These are phyloP conservation scores for Esox lucius DNA, from an alignment of 2,797 vertebrate genomes.

Conservation along the genomic window DNA sequence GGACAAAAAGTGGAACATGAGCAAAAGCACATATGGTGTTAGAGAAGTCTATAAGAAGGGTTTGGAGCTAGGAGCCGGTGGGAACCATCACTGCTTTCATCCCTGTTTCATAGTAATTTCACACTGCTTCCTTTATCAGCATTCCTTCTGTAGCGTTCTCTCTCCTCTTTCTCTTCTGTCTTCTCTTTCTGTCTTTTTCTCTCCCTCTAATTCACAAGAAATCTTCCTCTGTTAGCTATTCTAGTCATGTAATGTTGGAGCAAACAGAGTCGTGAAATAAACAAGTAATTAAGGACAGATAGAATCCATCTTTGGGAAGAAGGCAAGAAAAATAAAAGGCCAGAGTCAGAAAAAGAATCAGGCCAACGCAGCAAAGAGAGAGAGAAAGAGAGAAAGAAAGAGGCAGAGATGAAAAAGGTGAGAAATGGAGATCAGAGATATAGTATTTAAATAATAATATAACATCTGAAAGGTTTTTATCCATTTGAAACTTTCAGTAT, in stretches of 20 bases:
- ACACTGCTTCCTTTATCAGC: background rate
- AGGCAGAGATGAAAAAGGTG: background rate
- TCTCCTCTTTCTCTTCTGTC: background rate
- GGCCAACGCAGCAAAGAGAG: background rate
- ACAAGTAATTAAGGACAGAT: slow-evolving; percentile 3
- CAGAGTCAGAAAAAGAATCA: slow-evolving; percentile 24
- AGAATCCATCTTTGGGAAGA: slow-evolving; percentile 21
- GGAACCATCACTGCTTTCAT: slow-evolving; percentile 43
- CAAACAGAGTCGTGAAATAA: slow-evolving; percentile 20
- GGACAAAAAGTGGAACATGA: background rate
- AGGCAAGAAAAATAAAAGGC: slow-evolving; percentile 29
- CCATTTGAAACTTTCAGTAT: no score
- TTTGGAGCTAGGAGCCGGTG: slow-evolving; percentile 7
- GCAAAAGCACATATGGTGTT: slow-evolving; percentile 34
- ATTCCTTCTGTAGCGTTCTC: background rate
- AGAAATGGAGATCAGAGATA: background rate
- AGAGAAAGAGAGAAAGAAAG: background rate
- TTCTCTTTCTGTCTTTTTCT: background rate
- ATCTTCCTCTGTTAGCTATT: slow-evolving; percentile 6
- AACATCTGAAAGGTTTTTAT: no score
- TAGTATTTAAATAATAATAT: no score
- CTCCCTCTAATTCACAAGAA: slow-evolving; percentile 1
- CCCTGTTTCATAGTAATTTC: background rate
- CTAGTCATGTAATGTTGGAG: slow-evolving; percentile 5
- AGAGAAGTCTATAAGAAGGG: background rate